Conservation (phyloP, 2,797 vertebrate species). For the Trachops cirrhosus region DNA sequence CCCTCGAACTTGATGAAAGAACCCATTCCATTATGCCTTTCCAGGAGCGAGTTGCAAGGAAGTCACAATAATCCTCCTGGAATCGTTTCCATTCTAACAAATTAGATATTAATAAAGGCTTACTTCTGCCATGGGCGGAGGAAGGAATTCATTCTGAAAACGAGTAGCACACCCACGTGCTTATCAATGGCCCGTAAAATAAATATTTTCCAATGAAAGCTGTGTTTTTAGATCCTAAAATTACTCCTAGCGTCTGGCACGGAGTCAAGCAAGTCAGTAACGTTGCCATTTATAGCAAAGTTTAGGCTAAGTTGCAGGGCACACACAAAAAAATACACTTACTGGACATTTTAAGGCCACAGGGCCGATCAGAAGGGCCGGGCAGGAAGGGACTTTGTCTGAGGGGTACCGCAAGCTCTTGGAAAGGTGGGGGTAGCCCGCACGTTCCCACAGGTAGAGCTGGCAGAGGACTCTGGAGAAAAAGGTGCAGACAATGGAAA, state of each 20-base stretch:
- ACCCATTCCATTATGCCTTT: background rate
- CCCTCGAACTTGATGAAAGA: background rate
- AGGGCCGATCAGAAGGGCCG: background rate
- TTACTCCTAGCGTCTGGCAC: slow-evolving; percentile 60
- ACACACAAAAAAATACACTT: slow-evolving; percentile 14
- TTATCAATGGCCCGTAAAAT: slow-evolving; percentile 40
- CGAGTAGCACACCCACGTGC: background rate
- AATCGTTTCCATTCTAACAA: slow-evolving; percentile 30
- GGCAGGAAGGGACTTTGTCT: background rate
- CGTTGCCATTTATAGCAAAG: slow-evolving; percentile 73
- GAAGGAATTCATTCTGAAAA: slow-evolving; percentile 61
- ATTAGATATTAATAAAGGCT: slow-evolving; percentile 38
- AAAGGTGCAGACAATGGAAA: background rate
- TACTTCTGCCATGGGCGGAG: background rate
- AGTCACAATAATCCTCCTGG: background rate
- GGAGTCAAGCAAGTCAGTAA: slow-evolving; percentile 50
- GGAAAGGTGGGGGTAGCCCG: background rate
- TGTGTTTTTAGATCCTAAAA: slow-evolving; percentile 65
- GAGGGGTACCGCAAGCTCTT: background rate
- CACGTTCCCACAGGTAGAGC: background rate
- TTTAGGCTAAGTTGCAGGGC: background rate
- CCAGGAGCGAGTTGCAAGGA: background rate
- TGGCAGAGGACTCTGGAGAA: background rate
- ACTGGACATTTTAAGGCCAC: background rate
- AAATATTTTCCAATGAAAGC: slow-evolving; percentile 64